Evolutionary conservation across 2,888 invertebrate genomes (phyloP).

Genomic region (Auanema freiburgensis): DNA sequence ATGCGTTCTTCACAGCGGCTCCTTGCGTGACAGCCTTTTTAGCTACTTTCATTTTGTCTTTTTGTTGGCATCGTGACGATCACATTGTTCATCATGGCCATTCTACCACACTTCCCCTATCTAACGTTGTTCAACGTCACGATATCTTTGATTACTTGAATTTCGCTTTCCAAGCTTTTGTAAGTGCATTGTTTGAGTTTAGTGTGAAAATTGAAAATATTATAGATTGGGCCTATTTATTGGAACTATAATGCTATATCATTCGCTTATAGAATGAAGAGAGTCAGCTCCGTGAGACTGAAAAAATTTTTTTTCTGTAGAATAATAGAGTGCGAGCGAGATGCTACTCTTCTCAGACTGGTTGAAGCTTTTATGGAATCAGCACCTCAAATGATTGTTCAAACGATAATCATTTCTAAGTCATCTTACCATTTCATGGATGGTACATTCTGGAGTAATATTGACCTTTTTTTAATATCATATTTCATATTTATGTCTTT

Average conservation of each 20-base stretch:
- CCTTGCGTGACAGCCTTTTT: too few species aligned
- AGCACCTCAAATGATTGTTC: slow-evolving; percentile 51
- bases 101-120: too few species aligned
- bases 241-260: slow-evolving; percentile 1
- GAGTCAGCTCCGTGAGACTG: slow-evolving; percentile 11
- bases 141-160: too few species aligned
- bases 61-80: too few species aligned
- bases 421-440: background rate
- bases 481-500: background rate
- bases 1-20: too few species aligned
- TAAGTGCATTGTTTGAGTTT: too few species aligned
- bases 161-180: too few species aligned
- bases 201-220: too few species aligned
- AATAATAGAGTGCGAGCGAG: slow-evolving; percentile 52
- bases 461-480: background rate
- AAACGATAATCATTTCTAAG: slow-evolving; percentile 39
- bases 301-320: slow-evolving; percentile 30
- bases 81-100: too few species aligned
- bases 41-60: too few species aligned
- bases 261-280: slow-evolving; percentile 6
- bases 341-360: slow-evolving; percentile 45
- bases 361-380: slow-evolving; percentile 54
- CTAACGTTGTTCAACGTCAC: too few species aligned
- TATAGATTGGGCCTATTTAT: slow-evolving; percentile 21
- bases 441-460: slow-evolving; percentile 19